These are phyloP conservation scores for Chitala chitala DNA, from an alignment of 2,113 vertebrate species.

Conservation along the genomic window DNA sequence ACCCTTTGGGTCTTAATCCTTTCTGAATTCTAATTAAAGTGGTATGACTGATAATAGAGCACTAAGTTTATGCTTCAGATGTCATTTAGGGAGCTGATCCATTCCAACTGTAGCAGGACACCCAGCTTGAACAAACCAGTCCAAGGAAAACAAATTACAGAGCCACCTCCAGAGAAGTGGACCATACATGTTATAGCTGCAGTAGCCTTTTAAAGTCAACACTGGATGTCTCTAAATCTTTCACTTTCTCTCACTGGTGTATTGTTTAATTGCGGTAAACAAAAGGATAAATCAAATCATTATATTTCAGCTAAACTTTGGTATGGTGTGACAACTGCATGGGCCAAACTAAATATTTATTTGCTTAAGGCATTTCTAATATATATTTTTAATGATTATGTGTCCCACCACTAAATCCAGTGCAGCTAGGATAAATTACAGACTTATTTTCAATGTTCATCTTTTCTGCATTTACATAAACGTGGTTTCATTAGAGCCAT, in stretches of 20 bases:
- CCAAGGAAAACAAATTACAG: background rate
- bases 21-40: conserved; percentile 38
- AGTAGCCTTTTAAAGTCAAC: background rate
- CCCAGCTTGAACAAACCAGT: background rate
- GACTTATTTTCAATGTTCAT: background rate
- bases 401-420: background rate
- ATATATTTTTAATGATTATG: conserved; percentile 8
- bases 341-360: background rate
- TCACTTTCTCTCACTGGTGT: background rate
- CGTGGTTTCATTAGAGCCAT: background rate
- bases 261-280: background rate
- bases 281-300: conserved; percentile 1
- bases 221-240: background rate
- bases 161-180: background rate
- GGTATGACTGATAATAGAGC: background rate
- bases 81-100: background rate
- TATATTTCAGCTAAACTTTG: background rate
- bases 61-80: background rate
- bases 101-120: background rate
- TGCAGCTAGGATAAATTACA: conserved; percentile 1
- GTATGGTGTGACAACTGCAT: background rate
- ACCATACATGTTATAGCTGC: background rate
- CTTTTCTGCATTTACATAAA: conserved; percentile 3
- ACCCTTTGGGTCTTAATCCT: conserved; percentile 46
- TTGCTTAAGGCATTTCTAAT: background rate